Conservation (phyloP, 2,888 invertebrate species). For the Pandemis corylana region DNA sequence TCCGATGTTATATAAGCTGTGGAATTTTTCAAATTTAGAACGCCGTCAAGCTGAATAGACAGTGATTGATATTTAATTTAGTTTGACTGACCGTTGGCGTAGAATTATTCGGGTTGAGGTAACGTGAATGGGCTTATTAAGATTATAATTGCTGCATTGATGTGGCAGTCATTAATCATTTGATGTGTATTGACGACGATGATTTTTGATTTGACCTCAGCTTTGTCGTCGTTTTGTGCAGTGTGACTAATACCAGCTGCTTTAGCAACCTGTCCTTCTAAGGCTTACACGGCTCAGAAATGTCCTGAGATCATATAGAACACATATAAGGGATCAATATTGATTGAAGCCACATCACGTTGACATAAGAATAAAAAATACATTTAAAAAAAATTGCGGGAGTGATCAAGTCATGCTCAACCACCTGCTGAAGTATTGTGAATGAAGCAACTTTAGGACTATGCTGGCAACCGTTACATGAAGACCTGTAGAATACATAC, state of each 20-base stretch:
- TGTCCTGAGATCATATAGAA: too few relatives aligned
- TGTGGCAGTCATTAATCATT: constrained; percentile 39
- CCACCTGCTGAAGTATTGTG: too few relatives aligned
- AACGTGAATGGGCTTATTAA: constrained; percentile 36
- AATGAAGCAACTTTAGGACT: too few relatives aligned
- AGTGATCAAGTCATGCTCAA: too few relatives aligned
- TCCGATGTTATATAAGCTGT: constrained; percentile 23
- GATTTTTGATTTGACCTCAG: constrained; percentile 28
- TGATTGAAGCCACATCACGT: too few relatives aligned
- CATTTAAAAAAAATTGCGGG: too few relatives aligned
- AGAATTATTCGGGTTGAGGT: constrained; percentile 24
- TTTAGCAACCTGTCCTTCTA: not conserved
- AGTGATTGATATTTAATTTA: constrained; percentile 27
- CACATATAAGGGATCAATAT: too few relatives aligned
- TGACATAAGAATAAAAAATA: too few relatives aligned
- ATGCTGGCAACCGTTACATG: too few relatives aligned
- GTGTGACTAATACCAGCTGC: constrained; percentile 1
- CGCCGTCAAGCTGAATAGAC: constrained; percentile 19
- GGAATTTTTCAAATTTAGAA: constrained; percentile 38
- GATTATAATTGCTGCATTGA: constrained; percentile 37
- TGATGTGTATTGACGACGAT: constrained; percentile 20
- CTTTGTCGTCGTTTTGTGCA: constrained; percentile 20
- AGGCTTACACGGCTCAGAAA: not conserved
- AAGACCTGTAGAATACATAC: too few relatives aligned
- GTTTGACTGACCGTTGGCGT: constrained; percentile 9